Percentiles rank a stretch among this genome's conserved stretches.
These are phyloP conservation scores for Lacanobia wlatinum DNA, from an alignment of 2,888 invertebrate genomes.

Conservation along the genomic window DNA sequence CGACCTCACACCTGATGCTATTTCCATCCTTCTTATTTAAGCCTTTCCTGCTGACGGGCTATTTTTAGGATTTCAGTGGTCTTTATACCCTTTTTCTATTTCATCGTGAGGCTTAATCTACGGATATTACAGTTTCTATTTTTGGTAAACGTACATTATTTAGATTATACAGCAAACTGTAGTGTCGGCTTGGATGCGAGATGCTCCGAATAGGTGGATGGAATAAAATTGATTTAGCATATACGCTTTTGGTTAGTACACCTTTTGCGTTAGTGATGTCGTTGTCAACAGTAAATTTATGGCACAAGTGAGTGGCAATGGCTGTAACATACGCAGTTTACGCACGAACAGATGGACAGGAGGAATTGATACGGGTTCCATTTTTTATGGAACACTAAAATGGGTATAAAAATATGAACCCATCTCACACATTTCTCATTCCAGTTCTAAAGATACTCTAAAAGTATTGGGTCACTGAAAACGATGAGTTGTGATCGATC, in stretches of 20 bases:
- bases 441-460: conserved; percentile 1
- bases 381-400: background rate
- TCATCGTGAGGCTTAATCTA: background rate
- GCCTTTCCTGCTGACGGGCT: conserved; percentile 5
- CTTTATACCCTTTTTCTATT: conserved; percentile 6
- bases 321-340: background rate
- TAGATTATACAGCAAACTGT: background rate
- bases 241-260: no score
- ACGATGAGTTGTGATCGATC: conserved; percentile 34
- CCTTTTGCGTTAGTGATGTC: background rate
- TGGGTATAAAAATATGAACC: background rate
- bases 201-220: no score
- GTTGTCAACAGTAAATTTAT: background rate
- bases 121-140: conserved; percentile 2
- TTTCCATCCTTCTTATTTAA: conserved; percentile 30
- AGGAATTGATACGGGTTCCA: background rate
- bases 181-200: background rate
- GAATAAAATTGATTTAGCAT: no score
- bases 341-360: no score
- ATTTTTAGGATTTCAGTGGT: conserved; percentile 18
- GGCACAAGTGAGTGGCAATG: background rate
- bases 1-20: conserved; percentile 38
- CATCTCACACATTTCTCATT: background rate
- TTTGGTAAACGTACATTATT: background rate
- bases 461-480: conserved; percentile 36